A percentile compares a stretch with the other conserved stretches of the same genome.
Evolutionary conservation across 2,888 invertebrate species (phyloP).

Genomic region (Lithosia quadra): DNA sequence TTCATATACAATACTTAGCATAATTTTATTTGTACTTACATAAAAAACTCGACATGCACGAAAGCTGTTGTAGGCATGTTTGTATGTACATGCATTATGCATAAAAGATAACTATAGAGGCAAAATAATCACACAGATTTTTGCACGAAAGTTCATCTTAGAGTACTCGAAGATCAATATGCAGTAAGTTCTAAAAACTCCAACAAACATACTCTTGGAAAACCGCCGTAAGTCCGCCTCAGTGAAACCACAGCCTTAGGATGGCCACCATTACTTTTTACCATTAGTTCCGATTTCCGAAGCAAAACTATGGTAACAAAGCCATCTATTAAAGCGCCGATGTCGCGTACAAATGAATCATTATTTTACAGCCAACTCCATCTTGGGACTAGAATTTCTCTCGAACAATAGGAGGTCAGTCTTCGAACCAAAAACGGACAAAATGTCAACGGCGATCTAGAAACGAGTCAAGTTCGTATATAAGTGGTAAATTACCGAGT

Average conservation of each 20-base stretch:
- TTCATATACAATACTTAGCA: too few species aligned
- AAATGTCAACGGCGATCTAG: slow-evolving; percentile 46
- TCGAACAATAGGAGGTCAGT: slow-evolving; percentile 47
- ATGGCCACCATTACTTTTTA: slow-evolving; percentile 34
- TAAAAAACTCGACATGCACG: too few species aligned
- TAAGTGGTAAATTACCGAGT: slow-evolving; percentile 22
- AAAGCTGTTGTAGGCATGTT: too few species aligned
- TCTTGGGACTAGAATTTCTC: slow-evolving; percentile 52
- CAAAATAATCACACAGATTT: too few species aligned
- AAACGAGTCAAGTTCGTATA: slow-evolving; percentile 29
- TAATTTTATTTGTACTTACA: too few species aligned
- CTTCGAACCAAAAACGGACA: slow-evolving; percentile 40
- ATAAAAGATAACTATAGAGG: too few species aligned
- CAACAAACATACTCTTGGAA: too few species aligned
- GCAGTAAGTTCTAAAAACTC: too few species aligned
- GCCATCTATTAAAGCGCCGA: slow-evolving; percentile 43
- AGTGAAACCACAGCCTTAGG: background rate
- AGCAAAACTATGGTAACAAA: slow-evolving; percentile 45
- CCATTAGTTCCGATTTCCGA: slow-evolving; percentile 38
- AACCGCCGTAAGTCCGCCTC: background rate
- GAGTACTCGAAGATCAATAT: background rate
- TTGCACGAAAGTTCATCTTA: too few species aligned
- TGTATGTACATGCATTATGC: too few species aligned
- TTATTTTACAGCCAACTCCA: slow-evolving; percentile 51
- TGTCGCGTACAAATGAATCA: slow-evolving; percentile 48